Conservation (phyloP, 2,113 vertebrate genomes). For the Charina bottae region DNA sequence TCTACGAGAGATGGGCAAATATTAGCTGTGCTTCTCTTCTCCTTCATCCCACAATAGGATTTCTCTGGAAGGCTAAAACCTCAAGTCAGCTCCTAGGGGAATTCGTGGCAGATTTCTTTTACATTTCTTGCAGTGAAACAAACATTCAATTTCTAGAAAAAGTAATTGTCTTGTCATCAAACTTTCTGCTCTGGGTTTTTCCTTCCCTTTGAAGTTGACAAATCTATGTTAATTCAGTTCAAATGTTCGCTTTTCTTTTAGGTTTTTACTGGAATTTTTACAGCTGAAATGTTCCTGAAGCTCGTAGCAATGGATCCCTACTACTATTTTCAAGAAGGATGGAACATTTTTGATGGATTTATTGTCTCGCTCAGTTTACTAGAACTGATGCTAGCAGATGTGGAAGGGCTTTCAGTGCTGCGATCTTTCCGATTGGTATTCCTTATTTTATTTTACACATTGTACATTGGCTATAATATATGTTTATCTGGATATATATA, state of each 20-base stretch:
- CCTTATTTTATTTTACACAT: slow-evolving; percentile 50
- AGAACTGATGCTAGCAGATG: slow-evolving; percentile 89
- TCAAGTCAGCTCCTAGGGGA: background rate
- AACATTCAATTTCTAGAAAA: rapidly evolving
- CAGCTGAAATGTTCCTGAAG: slow-evolving; percentile 97
- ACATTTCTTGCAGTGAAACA: background rate
- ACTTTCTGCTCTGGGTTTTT: rapidly evolving
- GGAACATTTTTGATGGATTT: slow-evolving; percentile 99
- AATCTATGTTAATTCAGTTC: background rate
- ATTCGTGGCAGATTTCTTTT: background rate
- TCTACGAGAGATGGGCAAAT: background rate
- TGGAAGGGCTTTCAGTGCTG: slow-evolving; percentile 96
- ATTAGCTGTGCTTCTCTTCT: background rate
- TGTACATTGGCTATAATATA: background rate
- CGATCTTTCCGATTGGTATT: slow-evolving; percentile 97
- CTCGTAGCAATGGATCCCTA: slow-evolving; percentile 98
- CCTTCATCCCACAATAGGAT: background rate
- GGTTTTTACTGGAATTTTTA: slow-evolving; percentile 99
- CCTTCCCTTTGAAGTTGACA: background rate
- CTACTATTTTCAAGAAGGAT: slow-evolving; percentile 98
- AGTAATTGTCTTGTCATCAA: background rate
- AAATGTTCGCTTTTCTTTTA: slow-evolving; percentile 57
- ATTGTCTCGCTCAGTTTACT: slow-evolving; percentile 98
- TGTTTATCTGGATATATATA: slow-evolving; percentile 13
- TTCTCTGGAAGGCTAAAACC: background rate